Evolutionary conservation across 2,888 invertebrate species (phyloP).

Genomic region (Argyra leucocephala): DNA sequence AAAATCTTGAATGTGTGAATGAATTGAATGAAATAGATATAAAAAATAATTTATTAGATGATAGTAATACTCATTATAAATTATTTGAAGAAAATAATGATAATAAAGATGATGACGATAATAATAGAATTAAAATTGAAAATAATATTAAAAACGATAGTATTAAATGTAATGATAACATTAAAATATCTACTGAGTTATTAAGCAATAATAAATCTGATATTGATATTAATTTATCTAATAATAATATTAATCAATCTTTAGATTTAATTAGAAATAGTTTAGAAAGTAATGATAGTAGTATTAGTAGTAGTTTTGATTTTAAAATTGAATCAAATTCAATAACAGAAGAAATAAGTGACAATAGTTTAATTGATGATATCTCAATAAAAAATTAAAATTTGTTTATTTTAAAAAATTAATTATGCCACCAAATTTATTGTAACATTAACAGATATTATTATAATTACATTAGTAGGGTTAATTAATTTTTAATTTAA

Average conservation of each 20-base stretch:
- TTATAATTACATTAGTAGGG: no score
- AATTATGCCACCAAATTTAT: no score
- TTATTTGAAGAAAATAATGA: background rate
- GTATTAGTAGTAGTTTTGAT: background rate
- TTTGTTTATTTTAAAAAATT: no score
- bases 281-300: background rate
- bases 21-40: background rate
- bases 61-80: background rate
- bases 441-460: no score
- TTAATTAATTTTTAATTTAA: no score
- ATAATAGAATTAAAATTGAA: background rate
- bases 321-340: background rate
- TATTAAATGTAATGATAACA: background rate
- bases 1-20: slow-evolving; percentile 18
- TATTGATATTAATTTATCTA: background rate
- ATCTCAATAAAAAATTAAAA: background rate
- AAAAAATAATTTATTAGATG: background rate
- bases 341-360: background rate
- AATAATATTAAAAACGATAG: background rate
- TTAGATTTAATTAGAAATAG: background rate
- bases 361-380: background rate
- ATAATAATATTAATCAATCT: background rate
- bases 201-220: background rate
- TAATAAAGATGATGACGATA: background rate
- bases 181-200: background rate